phyloP scores from a whole-genome alignment of 2,113 vertebrate genomes.

The Stigmatopora nigra region DNA sequence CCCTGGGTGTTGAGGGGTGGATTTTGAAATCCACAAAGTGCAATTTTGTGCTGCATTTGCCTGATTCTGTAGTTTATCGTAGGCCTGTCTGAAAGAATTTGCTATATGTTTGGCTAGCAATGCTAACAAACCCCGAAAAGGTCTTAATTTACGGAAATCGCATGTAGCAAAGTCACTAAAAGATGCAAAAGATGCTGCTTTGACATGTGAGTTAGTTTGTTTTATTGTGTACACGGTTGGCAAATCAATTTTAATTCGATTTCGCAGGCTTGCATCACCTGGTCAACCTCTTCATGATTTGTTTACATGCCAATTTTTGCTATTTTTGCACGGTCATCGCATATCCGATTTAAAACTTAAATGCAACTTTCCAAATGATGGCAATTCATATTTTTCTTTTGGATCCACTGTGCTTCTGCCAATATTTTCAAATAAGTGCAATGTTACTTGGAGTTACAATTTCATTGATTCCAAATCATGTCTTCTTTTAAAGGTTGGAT shows the following conservation, averaged over 20 bases:
- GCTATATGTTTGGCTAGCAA: constrained; percentile 22
- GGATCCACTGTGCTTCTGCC: neutral
- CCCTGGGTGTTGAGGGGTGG: neutral
- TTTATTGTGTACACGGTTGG: neutral
- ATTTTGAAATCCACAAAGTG: neutral
- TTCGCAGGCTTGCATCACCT: constrained; percentile 46
- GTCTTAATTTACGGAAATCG: neutral
- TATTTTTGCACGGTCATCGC: neutral
- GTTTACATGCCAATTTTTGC: neutral
- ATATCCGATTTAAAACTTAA: neutral
- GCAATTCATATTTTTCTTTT: neutral
- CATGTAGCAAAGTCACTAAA: too few relatives aligned
- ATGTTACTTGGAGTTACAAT: neutral
- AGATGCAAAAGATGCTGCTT: neutral
- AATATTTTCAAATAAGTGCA: neutral
- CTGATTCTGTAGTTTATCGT: too few relatives aligned
- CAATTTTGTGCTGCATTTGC: too few relatives aligned
- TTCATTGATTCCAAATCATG: neutral
- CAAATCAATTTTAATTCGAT: neutral
- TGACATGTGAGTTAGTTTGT: neutral
- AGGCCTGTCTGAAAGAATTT: constrained; percentile 14
- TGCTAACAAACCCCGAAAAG: constrained; percentile 18
- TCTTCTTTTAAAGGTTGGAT: constrained; percentile 39
- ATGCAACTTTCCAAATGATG: neutral
- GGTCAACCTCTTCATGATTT: constrained; percentile 18